A percentile compares a stretch with the other conserved stretches of the same genome.
phyloP scores from a whole-genome alignment of 64 coral and sea anemone genomes.

The Stichodactyla helianthus region DNA sequence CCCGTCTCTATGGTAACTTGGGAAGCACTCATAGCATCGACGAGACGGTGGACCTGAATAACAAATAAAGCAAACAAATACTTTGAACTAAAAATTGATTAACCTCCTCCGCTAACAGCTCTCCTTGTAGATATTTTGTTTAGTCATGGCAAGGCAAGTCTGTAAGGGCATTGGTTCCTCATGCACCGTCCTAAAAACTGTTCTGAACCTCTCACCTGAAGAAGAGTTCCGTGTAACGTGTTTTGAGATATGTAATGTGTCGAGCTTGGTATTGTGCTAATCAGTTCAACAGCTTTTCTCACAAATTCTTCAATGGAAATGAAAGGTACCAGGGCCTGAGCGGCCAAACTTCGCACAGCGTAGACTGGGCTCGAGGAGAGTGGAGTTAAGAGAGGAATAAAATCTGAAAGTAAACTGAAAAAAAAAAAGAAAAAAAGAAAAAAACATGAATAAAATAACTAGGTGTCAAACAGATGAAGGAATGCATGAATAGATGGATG shows the following conservation, averaged over 20 bases:
- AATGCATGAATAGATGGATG: no score
- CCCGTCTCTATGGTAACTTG: neutral
- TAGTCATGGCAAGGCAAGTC: no score
- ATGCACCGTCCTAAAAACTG: neutral
- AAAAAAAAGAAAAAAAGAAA: neutral
- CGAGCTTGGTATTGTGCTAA: slow-evolving; percentile 19
- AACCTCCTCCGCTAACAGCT: no score
- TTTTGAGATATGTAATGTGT: slow-evolving; percentile 36
- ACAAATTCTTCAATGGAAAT: slow-evolving; percentile 24
- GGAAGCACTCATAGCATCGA: slow-evolving; percentile 23
- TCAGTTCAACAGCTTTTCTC: slow-evolving; percentile 40
- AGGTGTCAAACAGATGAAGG: no score
- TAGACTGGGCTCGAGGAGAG: slow-evolving; percentile 47
- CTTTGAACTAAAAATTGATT: neutral
- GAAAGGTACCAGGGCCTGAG: slow-evolving; percentile 67
- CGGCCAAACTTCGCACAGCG: slow-evolving; percentile 57
- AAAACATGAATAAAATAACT: neutral
- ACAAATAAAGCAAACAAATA: neutral
- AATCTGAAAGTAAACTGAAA: slow-evolving; percentile 26
- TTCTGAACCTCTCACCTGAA: slow-evolving; percentile 17
- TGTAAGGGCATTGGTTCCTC: no score
- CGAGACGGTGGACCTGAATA: slow-evolving; percentile 25
- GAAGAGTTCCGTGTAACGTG: slow-evolving; percentile 56
- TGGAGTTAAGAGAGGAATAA: slow-evolving; percentile 39
- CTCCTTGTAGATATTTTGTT: no score